Base-by-base conservation (phyloP, 2,113 vertebrate genomes). In the Austrofundulus limnaeus region DNA sequence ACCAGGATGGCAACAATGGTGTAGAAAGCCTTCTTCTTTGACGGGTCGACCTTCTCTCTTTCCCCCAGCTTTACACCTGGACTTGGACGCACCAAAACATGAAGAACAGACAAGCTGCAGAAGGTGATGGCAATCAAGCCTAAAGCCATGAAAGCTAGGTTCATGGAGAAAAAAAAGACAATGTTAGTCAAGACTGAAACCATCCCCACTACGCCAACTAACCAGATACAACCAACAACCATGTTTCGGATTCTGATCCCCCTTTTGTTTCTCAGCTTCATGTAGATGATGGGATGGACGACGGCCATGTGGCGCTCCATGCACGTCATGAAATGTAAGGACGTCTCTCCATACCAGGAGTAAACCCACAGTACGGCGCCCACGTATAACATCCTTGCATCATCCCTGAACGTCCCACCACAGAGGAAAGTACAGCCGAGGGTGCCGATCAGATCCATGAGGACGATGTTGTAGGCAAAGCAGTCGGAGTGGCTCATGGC, bases 231-330 rank as follows among this genome's bases (percentile, higher is more conserved):
- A 5, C 39, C 24, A 8, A 19, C 19, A 5, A 1, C 14, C 6
- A 45, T 12, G 9, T 52, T 69, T 25, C 66, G 60, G 55, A 60
- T 37, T 38, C 39, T 43, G 20, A 60, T 20, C 11, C 39, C 56
- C 24, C 47, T 52, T 24, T 51, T 6, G 1, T 46, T 60, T 19
- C 16, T 60, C 39, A 60, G 19, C 1, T 7, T 41, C 14, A 41
- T 5, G 15, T 58, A 58, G 3, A 19, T n/a, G 15, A 67, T 50
- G 14, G 54, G 54, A 19, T 52, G 47, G n/a, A 69, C 47, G 4
- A 46, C 56, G 24, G 56, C 67, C 3, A 70, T 21, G 67, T 70
- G 55, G 37, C 23, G 58, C 31, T 70, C 58, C 11, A 48, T 9
- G 31, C 58, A 55, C 1, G 58, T 70, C 17, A 70, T 19, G 3